Evolutionary conservation across 2,888 invertebrate species (phyloP), one percentile per base, ranked within the genome.

Genomic region (Amphipyra berbera): DNA sequence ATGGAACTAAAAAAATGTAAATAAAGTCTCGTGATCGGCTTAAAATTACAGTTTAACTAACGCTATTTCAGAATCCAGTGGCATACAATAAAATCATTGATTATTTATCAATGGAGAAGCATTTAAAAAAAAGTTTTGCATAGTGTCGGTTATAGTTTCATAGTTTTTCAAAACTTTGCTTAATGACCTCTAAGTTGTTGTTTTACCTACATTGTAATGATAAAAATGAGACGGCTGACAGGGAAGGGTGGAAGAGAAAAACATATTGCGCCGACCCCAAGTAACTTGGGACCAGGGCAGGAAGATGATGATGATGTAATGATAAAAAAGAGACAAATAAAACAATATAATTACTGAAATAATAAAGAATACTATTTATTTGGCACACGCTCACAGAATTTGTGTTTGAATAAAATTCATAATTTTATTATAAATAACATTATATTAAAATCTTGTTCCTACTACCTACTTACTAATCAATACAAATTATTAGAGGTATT

Each of bases 121-220:
- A n/a, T n/a, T n/a, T n/a, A n/a, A 50, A 50, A 15, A 50, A 15
- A 37, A 50, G 35, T 50, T 37, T 37, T 37, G 48, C 48, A n/a
- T 30, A 30, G 35, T 33, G 33, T 48, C 5, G 44, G 44, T 45
- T 45, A 45, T 45, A 45, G 44, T 45, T 45, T 47, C 13, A 27
- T 47, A 47, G 47, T 47, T 33, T 5, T 47, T 47, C 47, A 47
- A 47, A 47, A 47, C 33, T 47, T 47, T 47, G 47, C 47, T 47
- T 47, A 30, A 47, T 30, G 47, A 47, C 47, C 47, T 30, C 33
- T 47, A 37, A 37, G 37, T 37, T 37, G 37, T 37, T 37, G 8
- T 37, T 37, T 37, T 45, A 45, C 44, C 44, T 45, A 45, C 44
- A 45, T 45, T n/a, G n/a, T n/a, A n/a, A n/a, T n/a, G n/a, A n/a